A percentile compares a stretch with the other conserved stretches of the same genome.
phyloP scores from a whole-genome alignment of 2,797 vertebrate species.

The Calcarius lapponicus region DNA sequence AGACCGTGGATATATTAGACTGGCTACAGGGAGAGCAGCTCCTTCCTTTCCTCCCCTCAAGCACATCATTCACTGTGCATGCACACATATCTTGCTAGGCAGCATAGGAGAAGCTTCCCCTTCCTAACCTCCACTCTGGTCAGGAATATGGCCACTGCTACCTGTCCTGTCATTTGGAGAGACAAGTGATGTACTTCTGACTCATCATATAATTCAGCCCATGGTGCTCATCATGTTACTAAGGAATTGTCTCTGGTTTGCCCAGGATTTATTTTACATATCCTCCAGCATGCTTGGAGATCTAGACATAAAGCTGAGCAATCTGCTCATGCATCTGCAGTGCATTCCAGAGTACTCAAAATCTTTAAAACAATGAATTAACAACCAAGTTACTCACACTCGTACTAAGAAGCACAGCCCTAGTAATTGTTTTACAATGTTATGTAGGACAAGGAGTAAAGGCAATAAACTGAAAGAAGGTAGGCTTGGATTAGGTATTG shows the following conservation, averaged over 20 bases:
- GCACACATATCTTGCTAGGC: too few relatives aligned
- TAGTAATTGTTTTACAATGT: not conserved
- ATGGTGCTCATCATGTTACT: not conserved
- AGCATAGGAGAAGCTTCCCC: not conserved
- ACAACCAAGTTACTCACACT: not conserved
- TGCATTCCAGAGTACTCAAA: not conserved
- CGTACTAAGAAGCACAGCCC: not conserved
- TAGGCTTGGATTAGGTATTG: not conserved
- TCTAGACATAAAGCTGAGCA: not conserved
- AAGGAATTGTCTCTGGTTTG: not conserved
- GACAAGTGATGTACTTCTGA: not conserved
- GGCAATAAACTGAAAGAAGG: not conserved
- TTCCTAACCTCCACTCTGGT: not conserved
- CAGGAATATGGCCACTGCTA: not conserved
- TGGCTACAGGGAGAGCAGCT: not conserved
- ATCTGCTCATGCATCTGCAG: not conserved
- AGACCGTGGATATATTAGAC: accelerated
- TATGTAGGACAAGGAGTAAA: not conserved
- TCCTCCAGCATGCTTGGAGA: not conserved
- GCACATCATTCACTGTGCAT: too few relatives aligned
- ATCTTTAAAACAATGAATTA: not conserved
- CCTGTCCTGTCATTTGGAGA: not conserved
- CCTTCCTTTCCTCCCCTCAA: not conserved
- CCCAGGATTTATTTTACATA: not conserved
- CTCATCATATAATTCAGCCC: not conserved